Evolutionary conservation across 2,888 invertebrate genomes (phyloP).

Genomic region (Liodrosophila aerea): DNA sequence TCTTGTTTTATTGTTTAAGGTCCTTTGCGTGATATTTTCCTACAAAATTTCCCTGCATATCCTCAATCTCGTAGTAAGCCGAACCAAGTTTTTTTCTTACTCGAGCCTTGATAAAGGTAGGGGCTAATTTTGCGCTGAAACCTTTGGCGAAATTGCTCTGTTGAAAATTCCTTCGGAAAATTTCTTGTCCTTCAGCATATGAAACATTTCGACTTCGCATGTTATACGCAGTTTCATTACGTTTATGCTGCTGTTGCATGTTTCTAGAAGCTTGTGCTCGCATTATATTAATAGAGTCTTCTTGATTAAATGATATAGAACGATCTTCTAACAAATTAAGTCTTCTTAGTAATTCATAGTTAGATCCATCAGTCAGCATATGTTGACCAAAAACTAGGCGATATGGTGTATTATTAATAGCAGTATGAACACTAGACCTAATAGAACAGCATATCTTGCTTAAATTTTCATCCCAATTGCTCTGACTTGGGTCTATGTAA

Average conservation of each 20-base stretch:
- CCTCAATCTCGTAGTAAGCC: neutral
- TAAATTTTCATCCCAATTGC: no score
- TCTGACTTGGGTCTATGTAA: no score
- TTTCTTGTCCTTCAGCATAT: neutral
- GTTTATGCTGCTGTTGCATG: neutral
- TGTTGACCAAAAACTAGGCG: neutral
- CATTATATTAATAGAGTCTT: constrained; percentile 1
- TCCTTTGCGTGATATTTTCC: neutral
- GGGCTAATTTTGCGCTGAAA: neutral
- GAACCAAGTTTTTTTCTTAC: neutral
- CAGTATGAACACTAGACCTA: no score
- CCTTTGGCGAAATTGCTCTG: constrained; percentile 2
- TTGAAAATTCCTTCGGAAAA: constrained; percentile 1
- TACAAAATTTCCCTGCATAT: no score
- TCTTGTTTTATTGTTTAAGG: neutral
- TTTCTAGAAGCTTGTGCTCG: neutral
- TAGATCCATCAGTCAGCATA: constrained; percentile 1
- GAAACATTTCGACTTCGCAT: neutral
- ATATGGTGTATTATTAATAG: neutral
- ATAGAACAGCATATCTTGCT: no score
- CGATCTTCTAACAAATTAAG: constrained; percentile 2
- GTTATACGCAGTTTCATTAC: neutral
- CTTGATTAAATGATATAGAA: neutral
- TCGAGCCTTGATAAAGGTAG: neutral
- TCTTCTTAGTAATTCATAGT: neutral